Base-by-base conservation (phyloP, 2,113 vertebrate genomes). In the Seriola dumerili region DNA sequence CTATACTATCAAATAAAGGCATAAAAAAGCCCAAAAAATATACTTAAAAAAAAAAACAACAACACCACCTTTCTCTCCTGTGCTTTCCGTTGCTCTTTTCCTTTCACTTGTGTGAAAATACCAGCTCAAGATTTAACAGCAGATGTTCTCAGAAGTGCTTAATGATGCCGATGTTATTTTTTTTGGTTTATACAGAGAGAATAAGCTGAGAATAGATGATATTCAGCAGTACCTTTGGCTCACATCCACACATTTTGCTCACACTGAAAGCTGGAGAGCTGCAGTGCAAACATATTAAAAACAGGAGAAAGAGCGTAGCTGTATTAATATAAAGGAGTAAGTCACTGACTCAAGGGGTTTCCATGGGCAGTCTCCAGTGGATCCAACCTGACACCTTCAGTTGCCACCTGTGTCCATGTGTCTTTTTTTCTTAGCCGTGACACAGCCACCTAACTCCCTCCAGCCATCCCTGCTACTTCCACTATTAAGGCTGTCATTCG, bases 401-500 rank as follows among this genome's bases (percentile, higher is more conserved):
- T 63, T 68, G 58, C 12, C 73, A 76, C 59, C 68, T 58, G 72
- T 50, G 83, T 69, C 59, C 70, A 36, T 72, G 69, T 36, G 21
- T 84, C 64, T n/a, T 81, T 84, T 29, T 71, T 54, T 32, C 66
- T 40, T 23, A 80, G 78, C 83, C 71, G 4, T 85, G 88, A 90
- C 80, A 75, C 75, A 64, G 42, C 63, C 82, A 19, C 76, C 58
- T 62, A 44, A 46, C 65, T 61, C 87, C 66, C 21, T 68, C 76
- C 85, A 86, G 81, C 88, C 78, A 88, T 76, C 73, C 79, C 76
- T n/a, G 84, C 81, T 72, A 38, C 76, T 83, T 84, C 74, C 52
- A 76, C 61, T 12, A 1, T 36, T 87, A 88, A 75, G 63, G 61
- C 86, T 64, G 76, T 36, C 83, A 62, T 90, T 80, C 69, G 65